Evolutionary conservation across 2,113 vertebrate species (phyloP).

Genomic region (Gnathonemus longibarbis): DNA sequence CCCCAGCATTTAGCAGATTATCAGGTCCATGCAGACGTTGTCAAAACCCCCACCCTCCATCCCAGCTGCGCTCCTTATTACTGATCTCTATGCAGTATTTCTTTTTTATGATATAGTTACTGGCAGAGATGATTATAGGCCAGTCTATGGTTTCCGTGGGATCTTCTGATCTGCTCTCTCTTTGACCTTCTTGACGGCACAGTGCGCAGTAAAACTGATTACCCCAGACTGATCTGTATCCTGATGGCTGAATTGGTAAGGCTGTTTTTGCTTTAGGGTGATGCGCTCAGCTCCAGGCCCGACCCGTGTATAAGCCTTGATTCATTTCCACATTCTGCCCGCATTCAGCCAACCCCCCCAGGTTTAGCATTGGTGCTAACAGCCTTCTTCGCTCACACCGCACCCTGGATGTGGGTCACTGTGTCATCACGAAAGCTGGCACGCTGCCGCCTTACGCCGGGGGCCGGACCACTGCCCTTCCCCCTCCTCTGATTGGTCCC

Average conservation of each 20-base stretch:
- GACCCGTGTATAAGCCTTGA: neutral
- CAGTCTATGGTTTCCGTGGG: neutral
- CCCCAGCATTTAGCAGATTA: constrained; percentile 43
- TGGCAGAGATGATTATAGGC: neutral
- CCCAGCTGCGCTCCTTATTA: neutral
- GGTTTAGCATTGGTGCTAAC: constrained; percentile 15
- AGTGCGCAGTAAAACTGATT: neutral
- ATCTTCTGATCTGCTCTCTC: neutral
- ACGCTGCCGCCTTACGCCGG: neutral
- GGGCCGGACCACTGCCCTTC: neutral
- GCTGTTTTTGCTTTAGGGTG: neutral
- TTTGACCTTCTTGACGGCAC: neutral
- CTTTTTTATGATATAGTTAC: neutral
- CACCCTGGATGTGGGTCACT: constrained; percentile 19
- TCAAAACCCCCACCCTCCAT: neutral
- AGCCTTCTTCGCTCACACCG: neutral
- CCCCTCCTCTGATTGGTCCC: constrained; percentile 24
- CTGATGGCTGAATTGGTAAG: neutral
- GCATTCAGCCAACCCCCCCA: neutral
- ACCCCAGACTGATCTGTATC: neutral
- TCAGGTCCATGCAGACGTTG: neutral
- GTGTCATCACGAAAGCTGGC: neutral
- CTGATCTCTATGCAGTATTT: neutral
- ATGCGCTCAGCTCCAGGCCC: neutral
- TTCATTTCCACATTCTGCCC: neutral